phyloP scores from a whole-genome alignment of 2,888 invertebrate species.

The Leptopterna dolabrata region DNA sequence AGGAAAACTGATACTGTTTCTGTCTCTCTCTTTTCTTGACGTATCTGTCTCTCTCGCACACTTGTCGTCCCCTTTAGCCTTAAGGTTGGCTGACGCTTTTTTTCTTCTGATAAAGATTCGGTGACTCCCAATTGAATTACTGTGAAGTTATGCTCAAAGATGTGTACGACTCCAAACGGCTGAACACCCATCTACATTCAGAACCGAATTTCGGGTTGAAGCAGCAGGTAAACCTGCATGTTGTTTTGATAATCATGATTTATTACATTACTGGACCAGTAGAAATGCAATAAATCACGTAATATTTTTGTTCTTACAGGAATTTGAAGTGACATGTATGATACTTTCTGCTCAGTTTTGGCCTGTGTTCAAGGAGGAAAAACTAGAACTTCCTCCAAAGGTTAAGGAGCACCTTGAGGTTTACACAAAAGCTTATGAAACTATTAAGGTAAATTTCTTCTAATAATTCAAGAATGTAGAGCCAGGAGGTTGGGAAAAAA shows the following conservation, averaged over 20 bases:
- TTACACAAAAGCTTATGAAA: conserved; percentile 91
- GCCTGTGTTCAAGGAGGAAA: conserved; percentile 97
- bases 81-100: too few species aligned
- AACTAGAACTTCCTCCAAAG: conserved; percentile 83
- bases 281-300: too few species aligned
- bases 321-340: conserved; percentile 81
- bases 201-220: conserved; percentile 70
- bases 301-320: conserved; percentile 65
- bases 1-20: too few species aligned
- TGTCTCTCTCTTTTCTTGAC: too few species aligned
- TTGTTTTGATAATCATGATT: neutral
- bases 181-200: conserved; percentile 86
- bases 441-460: conserved; percentile 72
- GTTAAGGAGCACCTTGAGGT: conserved; percentile 84
- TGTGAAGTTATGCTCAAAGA: conserved; percentile 99
- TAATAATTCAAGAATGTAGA: neutral
- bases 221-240: conserved; percentile 61
- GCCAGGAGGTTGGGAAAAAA: neutral
- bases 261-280: neutral
- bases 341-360: conserved; percentile 99
- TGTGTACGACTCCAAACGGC: conserved; percentile 93
- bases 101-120: conserved; percentile 74
- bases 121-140: conserved; percentile 93
- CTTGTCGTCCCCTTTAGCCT: too few species aligned
- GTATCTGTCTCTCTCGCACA: too few species aligned